Evolutionary conservation across 2,797 vertebrate genomes (phyloP).

Genomic region (Lacerta agilis): DNA sequence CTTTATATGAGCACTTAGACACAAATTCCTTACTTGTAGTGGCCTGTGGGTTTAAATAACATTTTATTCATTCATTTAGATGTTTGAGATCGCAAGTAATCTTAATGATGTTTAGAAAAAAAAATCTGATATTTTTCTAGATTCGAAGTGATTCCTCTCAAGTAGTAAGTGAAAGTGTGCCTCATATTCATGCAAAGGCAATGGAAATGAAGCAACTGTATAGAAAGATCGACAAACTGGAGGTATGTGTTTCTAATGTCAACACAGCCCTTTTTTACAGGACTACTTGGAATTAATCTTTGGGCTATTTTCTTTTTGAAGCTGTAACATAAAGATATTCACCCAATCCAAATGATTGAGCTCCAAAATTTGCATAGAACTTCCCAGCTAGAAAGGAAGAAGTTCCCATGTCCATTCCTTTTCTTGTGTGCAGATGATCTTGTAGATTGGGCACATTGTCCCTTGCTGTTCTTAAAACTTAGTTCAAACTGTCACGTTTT

Average conservation of each 20-base stretch:
- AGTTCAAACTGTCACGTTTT: neutral
- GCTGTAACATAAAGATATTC: neutral
- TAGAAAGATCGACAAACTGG: conserved; percentile 90
- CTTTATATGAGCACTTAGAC: neutral
- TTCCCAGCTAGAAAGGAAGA: neutral
- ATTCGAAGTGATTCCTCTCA: conserved; percentile 90
- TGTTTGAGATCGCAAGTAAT: neutral
- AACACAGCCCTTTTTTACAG: neutral
- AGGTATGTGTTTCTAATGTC: conserved; percentile 78
- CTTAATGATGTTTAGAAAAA: neutral
- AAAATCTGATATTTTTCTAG: conserved; percentile 64
- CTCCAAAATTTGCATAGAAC: neutral
- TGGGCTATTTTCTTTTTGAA: neutral
- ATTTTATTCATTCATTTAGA: neutral
- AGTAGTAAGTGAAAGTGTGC: conserved; percentile 90
- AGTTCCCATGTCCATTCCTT: neutral
- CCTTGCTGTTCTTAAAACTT: neutral
- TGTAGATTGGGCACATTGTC: neutral
- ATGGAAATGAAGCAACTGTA: conserved; percentile 91
- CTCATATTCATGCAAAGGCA: conserved; percentile 88
- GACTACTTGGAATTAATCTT: neutral
- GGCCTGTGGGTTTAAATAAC: too few relatives aligned
- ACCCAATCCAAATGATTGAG: neutral
- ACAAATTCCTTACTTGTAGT: too few relatives aligned
- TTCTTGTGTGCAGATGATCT: neutral